These are phyloP conservation scores for Galerucella nymphaeae DNA, from an alignment of 2,888 invertebrate genomes.

Conservation along the genomic window DNA sequence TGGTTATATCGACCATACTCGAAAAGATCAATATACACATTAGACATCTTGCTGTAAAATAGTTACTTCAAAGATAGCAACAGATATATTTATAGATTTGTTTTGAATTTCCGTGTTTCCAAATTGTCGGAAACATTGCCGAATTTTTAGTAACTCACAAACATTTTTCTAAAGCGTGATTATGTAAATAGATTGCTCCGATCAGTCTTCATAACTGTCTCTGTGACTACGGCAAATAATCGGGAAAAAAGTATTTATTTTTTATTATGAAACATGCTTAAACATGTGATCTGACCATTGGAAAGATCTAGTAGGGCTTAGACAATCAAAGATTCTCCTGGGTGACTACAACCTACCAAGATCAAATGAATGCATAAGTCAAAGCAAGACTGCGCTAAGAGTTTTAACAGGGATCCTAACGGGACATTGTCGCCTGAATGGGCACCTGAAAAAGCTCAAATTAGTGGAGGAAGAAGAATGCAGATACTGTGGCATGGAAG, in stretches of 20 bases:
- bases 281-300: no score
- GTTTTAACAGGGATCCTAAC: no score
- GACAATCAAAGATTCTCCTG: no score
- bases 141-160: constrained; percentile 18
- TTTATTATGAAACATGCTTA: neutral
- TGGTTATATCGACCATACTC: constrained; percentile 6
- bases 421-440: no score
- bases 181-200: neutral
- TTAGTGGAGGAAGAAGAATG: no score
- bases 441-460: no score
- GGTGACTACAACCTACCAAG: no score
- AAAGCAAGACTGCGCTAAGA: no score
- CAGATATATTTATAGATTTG: constrained; percentile 34
- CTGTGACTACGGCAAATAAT: neutral
- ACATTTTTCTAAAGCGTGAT: constrained; percentile 19
- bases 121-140: constrained; percentile 17
- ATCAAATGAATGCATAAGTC: no score
- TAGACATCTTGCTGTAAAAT: constrained; percentile 19
- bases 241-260: neutral
- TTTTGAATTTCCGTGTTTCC: constrained; percentile 33
- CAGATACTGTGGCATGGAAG: no score
- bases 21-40: constrained; percentile 19
- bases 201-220: neutral
- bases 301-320: no score
- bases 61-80: constrained; percentile 29